Evolutionary conservation across 2,888 invertebrate genomes (phyloP).

Genomic region (Augiades crinisus): DNA sequence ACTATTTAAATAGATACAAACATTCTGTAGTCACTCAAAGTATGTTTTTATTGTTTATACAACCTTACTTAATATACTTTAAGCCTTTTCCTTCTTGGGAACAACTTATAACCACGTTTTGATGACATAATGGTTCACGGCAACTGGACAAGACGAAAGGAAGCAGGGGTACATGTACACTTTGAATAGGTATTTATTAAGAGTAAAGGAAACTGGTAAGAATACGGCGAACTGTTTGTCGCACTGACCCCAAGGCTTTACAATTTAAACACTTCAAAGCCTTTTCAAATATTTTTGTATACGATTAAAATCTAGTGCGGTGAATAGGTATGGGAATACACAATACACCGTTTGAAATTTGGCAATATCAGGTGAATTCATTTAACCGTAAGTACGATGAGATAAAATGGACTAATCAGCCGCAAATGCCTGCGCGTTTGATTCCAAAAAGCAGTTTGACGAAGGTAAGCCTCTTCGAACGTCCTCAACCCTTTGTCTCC

Average conservation of each 20-base stretch:
- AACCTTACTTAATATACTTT: no score
- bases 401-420: constrained; percentile 46
- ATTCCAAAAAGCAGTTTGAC: constrained; percentile 71
- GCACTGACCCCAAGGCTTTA: constrained; percentile 39
- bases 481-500: constrained; percentile 77
- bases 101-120: not conserved
- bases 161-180: not conserved
- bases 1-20: no score
- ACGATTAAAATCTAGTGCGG: not conserved
- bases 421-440: constrained; percentile 66
- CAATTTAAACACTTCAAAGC: constrained; percentile 35
- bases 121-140: not conserved
- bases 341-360: constrained; percentile 17
- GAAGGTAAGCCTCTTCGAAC: constrained; percentile 66
- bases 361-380: constrained; percentile 30
- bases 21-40: no score
- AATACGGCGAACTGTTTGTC: constrained; percentile 32
- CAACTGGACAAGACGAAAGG: constrained; percentile 35
- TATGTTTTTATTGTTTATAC: no score
- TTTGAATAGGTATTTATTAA: not conserved
- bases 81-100: not conserved
- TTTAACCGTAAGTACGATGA: constrained; percentile 33
- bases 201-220: not conserved
- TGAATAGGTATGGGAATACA: not conserved
- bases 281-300: constrained; percentile 18